phyloP scores from a whole-genome alignment of 1,140 invertebrate genomes.

The Bombus picipes region DNA sequence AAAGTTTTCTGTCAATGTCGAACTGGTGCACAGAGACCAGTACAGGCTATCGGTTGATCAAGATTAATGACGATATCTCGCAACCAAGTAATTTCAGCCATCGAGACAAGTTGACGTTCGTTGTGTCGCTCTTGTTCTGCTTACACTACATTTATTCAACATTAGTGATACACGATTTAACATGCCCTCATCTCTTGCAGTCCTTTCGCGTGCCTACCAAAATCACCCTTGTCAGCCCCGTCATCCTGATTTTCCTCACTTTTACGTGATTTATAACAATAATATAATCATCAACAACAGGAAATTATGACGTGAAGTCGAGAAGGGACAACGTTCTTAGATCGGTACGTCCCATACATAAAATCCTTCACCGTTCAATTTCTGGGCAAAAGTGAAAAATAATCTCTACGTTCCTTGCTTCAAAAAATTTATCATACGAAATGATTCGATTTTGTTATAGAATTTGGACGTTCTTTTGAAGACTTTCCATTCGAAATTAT shows the following conservation, averaged over 20 bases:
- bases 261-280: constrained; percentile 58
- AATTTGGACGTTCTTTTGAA: no score
- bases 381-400: background rate
- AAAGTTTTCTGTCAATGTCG: constrained; percentile 54
- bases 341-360: background rate
- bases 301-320: background rate
- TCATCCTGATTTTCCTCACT: constrained; percentile 29
- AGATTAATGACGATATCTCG: constrained; percentile 58
- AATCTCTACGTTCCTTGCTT: no score
- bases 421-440: no score
- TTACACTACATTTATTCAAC: constrained; percentile 66
- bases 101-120: constrained; percentile 54
- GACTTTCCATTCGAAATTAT: no score
- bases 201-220: background rate
- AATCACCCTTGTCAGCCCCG: constrained; percentile 18
- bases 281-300: constrained; percentile 16
- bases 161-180: constrained; percentile 69
- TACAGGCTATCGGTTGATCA: constrained; percentile 50
- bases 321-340: background rate
- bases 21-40: background rate
- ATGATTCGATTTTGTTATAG: no score
- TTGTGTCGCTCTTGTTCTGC: constrained; percentile 49
- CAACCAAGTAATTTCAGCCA: constrained; percentile 58
- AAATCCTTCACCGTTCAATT: background rate
- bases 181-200: constrained; percentile 5